Base-by-base conservation (phyloP, 2,888 invertebrate species). In the Ichneumon xanthorius region DNA sequence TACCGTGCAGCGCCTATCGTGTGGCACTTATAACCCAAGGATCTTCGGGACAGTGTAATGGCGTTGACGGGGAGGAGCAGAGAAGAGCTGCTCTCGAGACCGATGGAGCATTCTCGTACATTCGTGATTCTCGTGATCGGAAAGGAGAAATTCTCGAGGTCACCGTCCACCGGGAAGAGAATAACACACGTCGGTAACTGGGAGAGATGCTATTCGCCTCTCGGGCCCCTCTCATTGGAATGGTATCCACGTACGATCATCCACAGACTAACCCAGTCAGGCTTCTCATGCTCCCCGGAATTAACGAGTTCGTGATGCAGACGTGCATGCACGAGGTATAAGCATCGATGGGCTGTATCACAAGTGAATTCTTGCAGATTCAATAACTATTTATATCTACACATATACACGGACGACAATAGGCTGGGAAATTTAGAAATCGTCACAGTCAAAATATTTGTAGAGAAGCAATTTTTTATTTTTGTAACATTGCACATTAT, bases 61-160 rank as follows among this genome's bases (percentile, higher is more conserved):
- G 70, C 30, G 61, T 61, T 61, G 61, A 61, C 19, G n/a, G 22
- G 37, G 65, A 33, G 22, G 22, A 67, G 33, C 19, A 26, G 4
- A 4, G 61, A 33, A 61, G 26, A 61, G 30, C 14, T 30, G 14
- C 30, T 26, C 30, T 26, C 30, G 26, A 11, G 40, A 37, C 55
- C 33, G 22, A 26, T 45, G 26, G 77, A 67, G 53, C 22, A 77
- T 53, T 37, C 67, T 37, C 67, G 33, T 58, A 40, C 40, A 45
- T 14, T 73, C 61, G 73, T 55, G 77, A 67, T 55, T 68, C 77
- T 77, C 77, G 77, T 67, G 67, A 55, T 77, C 77, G 77, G 40
- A 77, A 77, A 77, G 55, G 50, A 77, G 77, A 77, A 77, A 77
- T 68, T 77, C 77, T 55, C 77, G 77, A 77, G 77, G 77, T 77